Conservation (phyloP, 2,113 vertebrate species). For the Charadrius vociferus region DNA sequence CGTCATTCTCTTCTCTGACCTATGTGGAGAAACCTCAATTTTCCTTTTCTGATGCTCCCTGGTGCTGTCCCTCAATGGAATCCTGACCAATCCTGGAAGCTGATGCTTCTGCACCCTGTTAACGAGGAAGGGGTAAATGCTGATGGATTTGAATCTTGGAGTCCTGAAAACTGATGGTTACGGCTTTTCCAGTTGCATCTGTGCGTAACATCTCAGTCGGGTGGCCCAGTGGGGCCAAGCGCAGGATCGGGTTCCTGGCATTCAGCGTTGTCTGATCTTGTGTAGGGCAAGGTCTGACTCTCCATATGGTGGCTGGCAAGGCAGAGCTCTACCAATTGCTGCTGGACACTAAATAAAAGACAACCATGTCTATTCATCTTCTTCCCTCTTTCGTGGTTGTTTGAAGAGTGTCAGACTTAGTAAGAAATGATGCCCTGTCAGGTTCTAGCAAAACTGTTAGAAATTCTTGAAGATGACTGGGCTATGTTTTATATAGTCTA, state of each 20-base stretch:
- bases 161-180: not conserved
- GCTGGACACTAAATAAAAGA: not conserved
- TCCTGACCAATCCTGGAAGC: not conserved
- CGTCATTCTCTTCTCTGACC: not conserved
- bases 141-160: not conserved
- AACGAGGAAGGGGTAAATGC: not conserved
- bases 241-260: fast-evolving
- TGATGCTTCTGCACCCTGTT: not conserved
- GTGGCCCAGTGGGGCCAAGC: fast-evolving
- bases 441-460: not conserved
- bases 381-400: not conserved
- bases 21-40: fast-evolving
- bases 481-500: not conserved
- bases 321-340: not conserved
- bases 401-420: not conserved
- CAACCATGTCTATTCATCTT: not conserved
- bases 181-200: not conserved
- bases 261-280: not conserved
- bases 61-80: not conserved
- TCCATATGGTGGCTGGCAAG: not conserved
- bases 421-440: not conserved
- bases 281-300: not conserved
- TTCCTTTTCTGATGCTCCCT: not conserved
- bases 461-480: not conserved
- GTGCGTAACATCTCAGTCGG: fast-evolving